Conservation (phyloP, 1,140 invertebrate genomes). For the Scaptomyza graminum region DNA sequence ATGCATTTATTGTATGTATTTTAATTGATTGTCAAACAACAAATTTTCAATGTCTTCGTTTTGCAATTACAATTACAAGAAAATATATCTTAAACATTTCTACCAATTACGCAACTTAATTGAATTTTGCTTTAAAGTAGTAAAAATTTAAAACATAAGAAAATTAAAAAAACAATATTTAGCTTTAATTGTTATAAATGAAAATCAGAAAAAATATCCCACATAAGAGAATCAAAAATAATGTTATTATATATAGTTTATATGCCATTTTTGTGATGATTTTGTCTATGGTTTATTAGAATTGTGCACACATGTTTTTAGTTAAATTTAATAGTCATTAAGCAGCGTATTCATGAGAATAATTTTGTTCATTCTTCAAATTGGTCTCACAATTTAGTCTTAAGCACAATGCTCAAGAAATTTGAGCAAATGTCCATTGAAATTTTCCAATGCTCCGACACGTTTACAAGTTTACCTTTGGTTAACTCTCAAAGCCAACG, state of each 20-base stretch:
- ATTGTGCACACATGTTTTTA: slow-evolving; percentile 52
- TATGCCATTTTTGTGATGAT: slow-evolving; percentile 78
- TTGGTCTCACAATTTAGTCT: slow-evolving; percentile 76
- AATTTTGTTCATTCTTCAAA: slow-evolving; percentile 77
- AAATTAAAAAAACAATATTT: slow-evolving; percentile 46
- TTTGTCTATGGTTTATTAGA: slow-evolving; percentile 64
- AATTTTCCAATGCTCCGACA: slow-evolving; percentile 41
- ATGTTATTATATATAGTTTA: slow-evolving; percentile 66
- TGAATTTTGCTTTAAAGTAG: slow-evolving; percentile 60
- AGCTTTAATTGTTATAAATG: slow-evolving; percentile 77
- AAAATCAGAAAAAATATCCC: slow-evolving; percentile 50
- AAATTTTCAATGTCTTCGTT: slow-evolving; percentile 74
- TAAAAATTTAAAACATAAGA: slow-evolving; percentile 62
- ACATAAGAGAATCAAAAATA: slow-evolving; percentile 15
- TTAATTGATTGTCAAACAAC: slow-evolving; percentile 40
- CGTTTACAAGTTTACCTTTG: slow-evolving; percentile 47
- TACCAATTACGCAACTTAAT: slow-evolving; percentile 29
- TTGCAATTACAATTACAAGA: slow-evolving; percentile 74
- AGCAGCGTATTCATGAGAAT: slow-evolving; percentile 56
- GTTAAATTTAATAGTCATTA: slow-evolving; percentile 70
- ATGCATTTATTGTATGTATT: slow-evolving; percentile 31
- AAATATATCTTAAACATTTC: slow-evolving; percentile 56
- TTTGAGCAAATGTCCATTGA: slow-evolving; percentile 48
- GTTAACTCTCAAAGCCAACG: slow-evolving; percentile 52
- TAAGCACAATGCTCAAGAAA: slow-evolving; percentile 55